These are phyloP conservation scores for Sorex maritimensis DNA, from an alignment of 2,797 vertebrate species.

Conservation along the genomic window DNA sequence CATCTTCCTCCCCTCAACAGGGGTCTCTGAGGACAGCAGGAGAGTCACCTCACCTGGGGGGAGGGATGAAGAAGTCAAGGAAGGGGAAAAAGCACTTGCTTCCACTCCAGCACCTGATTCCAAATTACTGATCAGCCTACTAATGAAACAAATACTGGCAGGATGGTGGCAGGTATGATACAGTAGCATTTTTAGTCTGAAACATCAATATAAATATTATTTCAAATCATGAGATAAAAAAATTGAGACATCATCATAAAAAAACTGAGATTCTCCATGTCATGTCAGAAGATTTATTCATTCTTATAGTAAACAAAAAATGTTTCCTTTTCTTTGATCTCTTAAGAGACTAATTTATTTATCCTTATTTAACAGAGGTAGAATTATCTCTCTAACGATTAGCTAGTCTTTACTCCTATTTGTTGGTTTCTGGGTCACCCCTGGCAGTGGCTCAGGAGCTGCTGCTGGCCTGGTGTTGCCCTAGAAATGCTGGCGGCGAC, in stretches of 20 bases:
- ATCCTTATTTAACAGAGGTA: conserved; percentile 38
- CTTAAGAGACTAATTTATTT: neutral
- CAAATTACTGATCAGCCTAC: conserved; percentile 44
- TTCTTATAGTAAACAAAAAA: neutral
- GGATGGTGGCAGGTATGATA: too few species aligned
- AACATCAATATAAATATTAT: too few species aligned
- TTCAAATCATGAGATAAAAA: neutral
- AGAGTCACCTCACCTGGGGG: conserved; percentile 91
- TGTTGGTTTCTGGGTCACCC: too few species aligned
- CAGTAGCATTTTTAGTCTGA: too few species aligned
- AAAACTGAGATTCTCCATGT: neutral
- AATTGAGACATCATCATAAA: conserved; percentile 14
- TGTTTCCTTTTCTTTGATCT: conserved; percentile 8
- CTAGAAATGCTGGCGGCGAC: too few species aligned
- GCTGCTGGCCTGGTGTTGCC: too few species aligned
- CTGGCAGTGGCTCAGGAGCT: too few species aligned
- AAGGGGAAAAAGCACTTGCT: neutral
- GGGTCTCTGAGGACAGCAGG: conserved; percentile 92
- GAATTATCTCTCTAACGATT: neutral
- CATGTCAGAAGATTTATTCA: neutral
- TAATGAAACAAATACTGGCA: too few species aligned
- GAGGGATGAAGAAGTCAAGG: conserved; percentile 17
- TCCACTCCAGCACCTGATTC: conserved; percentile 49
- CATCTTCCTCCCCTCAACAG: conserved; percentile 94
- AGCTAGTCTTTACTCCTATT: conserved; percentile 5